Evolutionary conservation across 2,113 vertebrate genomes (phyloP), one percentile per base, ranked within the genome.

Genomic region (Gasterosteus aculeatus): DNA sequence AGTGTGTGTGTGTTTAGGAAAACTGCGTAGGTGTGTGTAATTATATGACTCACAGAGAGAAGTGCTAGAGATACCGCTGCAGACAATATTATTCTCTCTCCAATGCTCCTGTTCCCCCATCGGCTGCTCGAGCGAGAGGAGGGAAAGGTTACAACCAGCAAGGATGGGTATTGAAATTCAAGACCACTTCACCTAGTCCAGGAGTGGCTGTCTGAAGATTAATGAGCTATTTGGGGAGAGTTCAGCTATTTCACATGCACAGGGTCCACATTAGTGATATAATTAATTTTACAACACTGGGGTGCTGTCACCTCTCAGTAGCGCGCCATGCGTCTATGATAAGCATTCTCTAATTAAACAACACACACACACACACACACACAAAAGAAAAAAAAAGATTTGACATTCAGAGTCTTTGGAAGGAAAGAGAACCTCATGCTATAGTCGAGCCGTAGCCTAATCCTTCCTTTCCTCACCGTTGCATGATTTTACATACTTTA

Each of bases 211-310:
- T 87, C 91, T 94, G 91, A 95, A 95, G 95, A 96, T 96, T 96
- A 96, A 97, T 96, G 94, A 96, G 88, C 93, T 95, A 92, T 94
- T 93, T 92, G 93, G 92, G 91, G 88, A 92, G 81, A 94, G 89
- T 96, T 95, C 94, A 95, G 93, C 88, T 81, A 91, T 95, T 95
- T 88, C 74, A 90, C 92, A 94, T 87, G 90, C 90, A 88, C 85
- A 69, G 87, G 91, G 89, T 92, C 90, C 88, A 93, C 86, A 89
- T 92, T 93, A 89, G 92, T 92, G 86, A 90, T 93, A 91, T 93
- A 96, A 96, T 96, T 95, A 95, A 96, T 96, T 96, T 97, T 93
- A 95, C 93, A 96, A 94, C 90, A 94, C 84, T 59, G 87, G 79
- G 91, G 89, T 94, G 95, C 95, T 96, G 93, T 94, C 83, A 72